phyloP scores from a whole-genome alignment of 2,113 vertebrate species.

The Spheniscus mendiculus region DNA sequence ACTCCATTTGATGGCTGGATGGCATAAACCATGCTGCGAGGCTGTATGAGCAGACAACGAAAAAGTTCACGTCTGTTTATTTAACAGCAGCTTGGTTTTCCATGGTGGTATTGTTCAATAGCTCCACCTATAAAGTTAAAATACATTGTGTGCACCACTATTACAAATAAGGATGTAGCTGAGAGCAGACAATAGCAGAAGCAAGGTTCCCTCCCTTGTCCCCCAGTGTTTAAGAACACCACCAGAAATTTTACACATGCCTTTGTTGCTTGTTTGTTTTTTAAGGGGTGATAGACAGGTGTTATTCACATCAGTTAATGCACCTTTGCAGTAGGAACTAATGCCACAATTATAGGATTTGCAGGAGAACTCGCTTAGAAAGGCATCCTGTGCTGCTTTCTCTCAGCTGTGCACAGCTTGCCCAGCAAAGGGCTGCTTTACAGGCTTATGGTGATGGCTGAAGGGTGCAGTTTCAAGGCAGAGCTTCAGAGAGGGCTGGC shows the following conservation, averaged over 20 bases:
- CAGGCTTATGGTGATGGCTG: not conserved
- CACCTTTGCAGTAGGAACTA: not conserved
- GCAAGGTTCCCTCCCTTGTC: not conserved
- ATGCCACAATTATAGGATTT: not conserved
- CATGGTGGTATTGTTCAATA: not conserved
- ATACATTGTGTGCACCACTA: not conserved
- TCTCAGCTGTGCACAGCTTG: accelerated
- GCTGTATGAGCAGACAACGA: not conserved
- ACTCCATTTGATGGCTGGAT: not conserved
- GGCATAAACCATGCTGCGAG: slow-evolving; percentile 6
- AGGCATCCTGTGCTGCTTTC: not conserved
- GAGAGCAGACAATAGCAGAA: not conserved
- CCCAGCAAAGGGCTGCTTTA: not conserved
- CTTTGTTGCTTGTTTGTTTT: not conserved
- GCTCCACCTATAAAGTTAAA: slow-evolving; percentile 23
- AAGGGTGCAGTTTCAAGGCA: not conserved
- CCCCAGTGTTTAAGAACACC: not conserved
- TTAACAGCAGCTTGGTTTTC: slow-evolving; percentile 20
- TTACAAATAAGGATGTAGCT: slow-evolving; percentile 8
- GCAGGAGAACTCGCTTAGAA: not conserved
- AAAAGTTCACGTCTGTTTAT: slow-evolving; percentile 25
- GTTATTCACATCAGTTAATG: not conserved
- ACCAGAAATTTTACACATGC: not conserved
- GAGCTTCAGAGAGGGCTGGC: not conserved
- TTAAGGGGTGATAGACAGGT: not conserved